A percentile compares a stretch with the other conserved stretches of the same genome.
phyloP scores from a whole-genome alignment of 2,113 vertebrate genomes.

The Barnardius zonarius region DNA sequence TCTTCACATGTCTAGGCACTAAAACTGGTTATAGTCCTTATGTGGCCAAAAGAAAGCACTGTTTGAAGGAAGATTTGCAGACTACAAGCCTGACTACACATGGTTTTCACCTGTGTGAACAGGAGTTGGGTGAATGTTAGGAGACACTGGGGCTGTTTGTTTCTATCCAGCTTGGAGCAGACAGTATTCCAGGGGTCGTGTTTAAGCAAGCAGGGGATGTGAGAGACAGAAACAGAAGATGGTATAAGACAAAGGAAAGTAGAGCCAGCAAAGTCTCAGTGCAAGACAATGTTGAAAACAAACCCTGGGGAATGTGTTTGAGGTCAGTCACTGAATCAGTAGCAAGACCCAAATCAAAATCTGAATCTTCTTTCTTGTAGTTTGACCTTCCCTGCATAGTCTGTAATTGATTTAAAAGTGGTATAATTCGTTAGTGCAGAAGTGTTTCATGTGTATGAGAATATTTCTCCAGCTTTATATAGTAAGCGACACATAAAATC shows the following conservation, averaged over 20 bases:
- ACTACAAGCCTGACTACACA: neutral
- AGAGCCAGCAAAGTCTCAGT: neutral
- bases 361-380: neutral
- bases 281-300: neutral
- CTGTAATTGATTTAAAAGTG: constrained; percentile 18
- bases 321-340: neutral
- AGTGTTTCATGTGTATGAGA: neutral
- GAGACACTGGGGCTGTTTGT: neutral
- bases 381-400: neutral
- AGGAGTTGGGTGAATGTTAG: neutral
- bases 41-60: neutral
- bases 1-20: neutral
- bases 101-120: neutral
- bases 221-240: neutral
- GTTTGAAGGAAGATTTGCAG: neutral
- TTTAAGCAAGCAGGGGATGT: neutral
- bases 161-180: neutral
- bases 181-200: neutral
- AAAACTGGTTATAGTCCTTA: neutral
- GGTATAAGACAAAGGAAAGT: neutral
- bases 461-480: constrained; percentile 17
- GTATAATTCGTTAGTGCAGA: neutral
- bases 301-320: neutral
- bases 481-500: constrained; percentile 15
- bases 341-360: neutral